Evolutionary conservation across 2,797 vertebrate species (phyloP).

Genomic region (Heterohyrax brucei): DNA sequence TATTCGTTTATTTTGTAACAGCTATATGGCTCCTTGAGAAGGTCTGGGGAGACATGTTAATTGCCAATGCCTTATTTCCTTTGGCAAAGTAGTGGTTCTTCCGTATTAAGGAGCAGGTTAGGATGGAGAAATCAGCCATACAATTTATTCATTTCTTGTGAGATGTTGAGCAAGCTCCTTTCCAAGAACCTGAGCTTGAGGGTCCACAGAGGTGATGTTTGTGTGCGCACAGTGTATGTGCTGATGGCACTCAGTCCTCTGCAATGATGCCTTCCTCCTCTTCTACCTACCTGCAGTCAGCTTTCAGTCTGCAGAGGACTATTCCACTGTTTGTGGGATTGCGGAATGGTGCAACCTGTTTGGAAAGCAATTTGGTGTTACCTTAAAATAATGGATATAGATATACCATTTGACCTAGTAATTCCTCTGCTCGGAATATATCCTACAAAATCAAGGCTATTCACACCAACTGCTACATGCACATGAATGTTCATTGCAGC

Average conservation of each 20-base stretch:
- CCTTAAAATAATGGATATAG: too few relatives aligned
- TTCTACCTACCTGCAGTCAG: constrained; percentile 28
- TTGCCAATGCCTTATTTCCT: constrained; percentile 89
- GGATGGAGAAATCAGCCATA: constrained; percentile 86
- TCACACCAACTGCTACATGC: too few relatives aligned
- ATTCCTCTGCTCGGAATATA: too few relatives aligned
- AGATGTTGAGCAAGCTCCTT: constrained; percentile 79
- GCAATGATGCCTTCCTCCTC: constrained; percentile 59
- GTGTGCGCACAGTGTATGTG: neutral
- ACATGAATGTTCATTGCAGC: too few relatives aligned
- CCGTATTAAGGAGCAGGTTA: constrained; percentile 84
- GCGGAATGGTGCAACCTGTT: too few relatives aligned
- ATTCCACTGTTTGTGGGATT: neutral
- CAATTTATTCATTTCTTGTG: constrained; percentile 86
- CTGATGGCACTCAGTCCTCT: constrained; percentile 71
- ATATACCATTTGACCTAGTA: too few relatives aligned
- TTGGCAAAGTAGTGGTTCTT: constrained; percentile 88
- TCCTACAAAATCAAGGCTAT: too few relatives aligned
- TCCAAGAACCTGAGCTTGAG: constrained; percentile 72
- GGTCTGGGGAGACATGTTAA: constrained; percentile 82
- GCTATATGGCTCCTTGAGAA: constrained; percentile 86
- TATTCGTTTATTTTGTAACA: constrained; percentile 89
- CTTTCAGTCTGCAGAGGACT: constrained; percentile 71
- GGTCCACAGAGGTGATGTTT: neutral
- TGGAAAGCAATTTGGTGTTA: too few relatives aligned